These are phyloP conservation scores for Ips nitidus DNA, from an alignment of 1,140 invertebrate genomes.

Conservation along the genomic window DNA sequence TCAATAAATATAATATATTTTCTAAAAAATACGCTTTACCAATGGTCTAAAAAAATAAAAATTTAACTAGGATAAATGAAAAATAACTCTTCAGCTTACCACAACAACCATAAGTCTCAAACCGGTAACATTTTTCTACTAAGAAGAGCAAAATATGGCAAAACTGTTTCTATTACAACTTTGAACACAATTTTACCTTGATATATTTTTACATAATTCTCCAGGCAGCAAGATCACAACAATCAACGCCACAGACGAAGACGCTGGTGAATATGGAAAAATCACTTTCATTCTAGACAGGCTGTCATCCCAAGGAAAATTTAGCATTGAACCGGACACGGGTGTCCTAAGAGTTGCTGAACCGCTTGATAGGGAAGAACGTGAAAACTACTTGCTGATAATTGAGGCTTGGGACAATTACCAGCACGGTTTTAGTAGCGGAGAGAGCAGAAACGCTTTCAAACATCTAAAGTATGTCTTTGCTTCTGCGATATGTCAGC, in stretches of 20 bases:
- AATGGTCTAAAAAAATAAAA: too few relatives aligned
- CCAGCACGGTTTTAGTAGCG: slow-evolving; percentile 85
- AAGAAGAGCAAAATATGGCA: too few relatives aligned
- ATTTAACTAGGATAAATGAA: too few relatives aligned
- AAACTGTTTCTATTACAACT: too few relatives aligned
- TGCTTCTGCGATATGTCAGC: neutral
- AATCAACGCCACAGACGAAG: slow-evolving; percentile 80
- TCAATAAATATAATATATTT: too few relatives aligned
- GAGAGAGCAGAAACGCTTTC: slow-evolving; percentile 88
- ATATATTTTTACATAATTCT: too few relatives aligned
- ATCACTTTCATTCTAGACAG: slow-evolving; percentile 87
- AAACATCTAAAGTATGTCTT: slow-evolving; percentile 81
- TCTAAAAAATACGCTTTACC: too few relatives aligned
- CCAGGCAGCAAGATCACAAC: slow-evolving; percentile 72
- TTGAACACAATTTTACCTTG: too few relatives aligned
- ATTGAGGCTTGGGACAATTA: slow-evolving; percentile 95
- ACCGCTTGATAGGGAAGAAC: slow-evolving; percentile 79
- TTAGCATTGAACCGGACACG: slow-evolving; percentile 81
- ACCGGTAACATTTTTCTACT: too few relatives aligned
- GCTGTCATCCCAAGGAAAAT: slow-evolving; percentile 81
- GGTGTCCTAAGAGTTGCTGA: slow-evolving; percentile 80
- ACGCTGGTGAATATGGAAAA: slow-evolving; percentile 86
- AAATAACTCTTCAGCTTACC: too few relatives aligned
- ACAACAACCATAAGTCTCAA: too few relatives aligned
- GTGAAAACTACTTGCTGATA: slow-evolving; percentile 74